phyloP scores from a whole-genome alignment of 2,888 invertebrate genomes.

The Stenolophus ochropezus region DNA sequence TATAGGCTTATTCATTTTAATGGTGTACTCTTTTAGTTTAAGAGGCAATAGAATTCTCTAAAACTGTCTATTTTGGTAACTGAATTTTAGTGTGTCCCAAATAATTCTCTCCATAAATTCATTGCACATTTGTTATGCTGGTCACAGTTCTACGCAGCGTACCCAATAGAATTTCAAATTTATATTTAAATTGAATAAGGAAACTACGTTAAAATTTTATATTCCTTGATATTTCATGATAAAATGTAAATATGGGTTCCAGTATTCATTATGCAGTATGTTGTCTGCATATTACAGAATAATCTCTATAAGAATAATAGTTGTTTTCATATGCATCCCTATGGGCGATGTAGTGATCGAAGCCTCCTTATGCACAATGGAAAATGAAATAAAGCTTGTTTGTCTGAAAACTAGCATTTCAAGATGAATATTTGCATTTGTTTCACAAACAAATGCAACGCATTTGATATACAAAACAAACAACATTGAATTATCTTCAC shows the following conservation, averaged over 20 bases:
- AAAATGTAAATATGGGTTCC: neutral
- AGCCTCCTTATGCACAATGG: neutral
- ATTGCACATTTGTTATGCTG: neutral
- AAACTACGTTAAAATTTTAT: neutral
- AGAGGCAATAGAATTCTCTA: too few relatives aligned
- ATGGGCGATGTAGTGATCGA: neutral
- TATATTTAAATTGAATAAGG: neutral
- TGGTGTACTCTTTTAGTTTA: too few relatives aligned
- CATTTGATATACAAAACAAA: constrained; percentile 12
- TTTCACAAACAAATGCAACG: constrained; percentile 16
- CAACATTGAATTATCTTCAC: constrained; percentile 21
- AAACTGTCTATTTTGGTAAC: too few relatives aligned
- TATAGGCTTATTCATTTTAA: too few relatives aligned
- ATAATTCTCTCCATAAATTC: neutral
- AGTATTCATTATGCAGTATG: neutral
- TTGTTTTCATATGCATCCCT: neutral
- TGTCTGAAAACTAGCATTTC: constrained; percentile 1
- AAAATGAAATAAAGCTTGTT: constrained; percentile 16
- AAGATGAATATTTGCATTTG: constrained; percentile 25
- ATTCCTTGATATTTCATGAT: neutral
- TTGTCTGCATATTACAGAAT: neutral
- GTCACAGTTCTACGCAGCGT: neutral
- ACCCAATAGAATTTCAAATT: neutral
- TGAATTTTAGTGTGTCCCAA: neutral
- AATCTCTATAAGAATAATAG: neutral